Evolutionary conservation across 2,797 vertebrate species (phyloP).

Genomic region (Hoplostethus mediterraneus): DNA sequence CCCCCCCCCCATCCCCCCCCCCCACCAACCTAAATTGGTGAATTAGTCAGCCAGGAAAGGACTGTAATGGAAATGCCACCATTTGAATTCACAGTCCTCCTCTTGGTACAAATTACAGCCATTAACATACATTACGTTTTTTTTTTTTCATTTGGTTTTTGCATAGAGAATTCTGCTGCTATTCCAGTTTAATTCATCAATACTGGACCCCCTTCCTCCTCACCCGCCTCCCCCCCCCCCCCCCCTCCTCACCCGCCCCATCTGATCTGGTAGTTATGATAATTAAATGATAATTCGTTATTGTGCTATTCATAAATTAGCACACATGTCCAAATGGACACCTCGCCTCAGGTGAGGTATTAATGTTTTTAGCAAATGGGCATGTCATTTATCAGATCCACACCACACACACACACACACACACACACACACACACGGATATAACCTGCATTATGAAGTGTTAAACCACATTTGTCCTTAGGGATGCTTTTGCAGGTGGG

Average conservation of each 20-base stretch:
- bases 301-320: conserved; percentile 54
- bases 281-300: conserved; percentile 40
- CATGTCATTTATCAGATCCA: conserved; percentile 45
- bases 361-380: conserved; percentile 30
- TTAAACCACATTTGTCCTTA: conserved; percentile 43
- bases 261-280: conserved; percentile 37
- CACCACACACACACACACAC: conserved; percentile 8
- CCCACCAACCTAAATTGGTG: conserved; percentile 5
- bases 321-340: conserved; percentile 13
- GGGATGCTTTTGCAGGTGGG: conserved; percentile 30
- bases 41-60: conserved; percentile 22
- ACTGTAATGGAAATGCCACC: conserved; percentile 12
- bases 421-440: conserved; percentile 16
- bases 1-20: conserved; percentile 3
- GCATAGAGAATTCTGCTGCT: neutral
- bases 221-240: neutral
- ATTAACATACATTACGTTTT: neutral
- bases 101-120: neutral
- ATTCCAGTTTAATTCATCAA: neutral
- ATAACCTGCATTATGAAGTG: conserved; percentile 22
- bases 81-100: conserved; percentile 9
- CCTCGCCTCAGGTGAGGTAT: conserved; percentile 31
- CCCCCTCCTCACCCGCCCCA: neutral
- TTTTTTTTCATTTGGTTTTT: neutral
- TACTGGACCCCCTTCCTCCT: neutral